Evolutionary conservation across 1,140 invertebrate species (phyloP).

Genomic region (Lycorma delicatula): DNA sequence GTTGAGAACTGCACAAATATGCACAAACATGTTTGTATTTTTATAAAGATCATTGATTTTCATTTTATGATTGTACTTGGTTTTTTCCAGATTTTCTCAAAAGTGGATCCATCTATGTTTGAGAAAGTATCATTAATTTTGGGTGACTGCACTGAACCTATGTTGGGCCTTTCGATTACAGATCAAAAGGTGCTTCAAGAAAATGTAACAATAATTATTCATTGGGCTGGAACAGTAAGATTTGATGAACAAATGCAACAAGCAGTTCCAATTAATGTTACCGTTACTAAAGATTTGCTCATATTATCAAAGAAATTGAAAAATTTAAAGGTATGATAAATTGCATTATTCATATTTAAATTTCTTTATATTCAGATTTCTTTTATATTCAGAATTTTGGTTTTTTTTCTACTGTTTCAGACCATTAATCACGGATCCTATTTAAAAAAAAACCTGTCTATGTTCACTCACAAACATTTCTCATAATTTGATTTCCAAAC

Average conservation of each 20-base stretch:
- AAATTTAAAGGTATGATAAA: constrained; percentile 55
- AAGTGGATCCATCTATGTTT: neutral
- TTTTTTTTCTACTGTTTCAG: too few relatives aligned
- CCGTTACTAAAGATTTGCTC: constrained; percentile 52
- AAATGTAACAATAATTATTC: constrained; percentile 60
- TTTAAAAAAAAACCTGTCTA: too few relatives aligned
- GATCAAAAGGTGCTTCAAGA: constrained; percentile 41
- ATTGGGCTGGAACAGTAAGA: constrained; percentile 57
- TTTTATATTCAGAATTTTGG: too few relatives aligned
- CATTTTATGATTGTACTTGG: too few relatives aligned
- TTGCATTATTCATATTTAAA: too few relatives aligned
- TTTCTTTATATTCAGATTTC: too few relatives aligned
- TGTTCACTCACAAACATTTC: too few relatives aligned
- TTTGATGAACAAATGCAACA: constrained; percentile 59
- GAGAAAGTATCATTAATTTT: constrained; percentile 35
- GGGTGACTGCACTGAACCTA: constrained; percentile 47
- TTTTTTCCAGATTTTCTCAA: neutral
- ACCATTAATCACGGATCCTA: too few relatives aligned
- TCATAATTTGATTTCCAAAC: too few relatives aligned
- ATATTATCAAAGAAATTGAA: constrained; percentile 55
- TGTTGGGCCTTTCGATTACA: constrained; percentile 41
- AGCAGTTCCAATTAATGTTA: constrained; percentile 58
- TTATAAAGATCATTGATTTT: too few relatives aligned
- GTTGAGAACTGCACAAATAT: too few relatives aligned
- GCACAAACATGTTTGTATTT: too few relatives aligned